Conservation (phyloP, 2,888 invertebrate genomes). For the Leptogaster cylindrica region DNA sequence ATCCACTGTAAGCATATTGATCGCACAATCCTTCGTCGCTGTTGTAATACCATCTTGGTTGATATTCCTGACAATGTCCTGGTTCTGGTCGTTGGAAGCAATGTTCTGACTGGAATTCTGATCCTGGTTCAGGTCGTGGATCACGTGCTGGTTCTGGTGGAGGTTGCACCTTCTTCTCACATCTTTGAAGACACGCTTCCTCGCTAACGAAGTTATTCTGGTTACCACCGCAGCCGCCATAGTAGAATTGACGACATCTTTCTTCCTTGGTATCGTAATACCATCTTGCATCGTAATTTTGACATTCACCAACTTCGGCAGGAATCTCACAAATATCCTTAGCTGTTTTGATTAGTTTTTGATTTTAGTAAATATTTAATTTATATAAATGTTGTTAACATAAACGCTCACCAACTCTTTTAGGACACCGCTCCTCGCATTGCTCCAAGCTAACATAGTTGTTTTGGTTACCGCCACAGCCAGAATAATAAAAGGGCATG, state of each 20-base stretch:
- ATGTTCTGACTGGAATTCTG: conserved; percentile 40
- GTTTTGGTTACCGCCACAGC: conserved; percentile 90
- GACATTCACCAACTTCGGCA: conserved; percentile 78
- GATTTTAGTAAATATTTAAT: too few relatives aligned
- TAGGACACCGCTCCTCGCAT: conserved; percentile 80
- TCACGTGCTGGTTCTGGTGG: conserved; percentile 8
- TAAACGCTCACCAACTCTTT: conserved; percentile 73
- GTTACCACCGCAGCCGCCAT: conserved; percentile 92
- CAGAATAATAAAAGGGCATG: conserved; percentile 91
- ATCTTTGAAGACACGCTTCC: conserved; percentile 71
- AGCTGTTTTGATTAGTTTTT: too few relatives aligned
- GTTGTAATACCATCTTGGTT: conserved; percentile 76
- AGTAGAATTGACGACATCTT: conserved; percentile 81
- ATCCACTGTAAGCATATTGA: conserved; percentile 81
- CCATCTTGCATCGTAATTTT: conserved; percentile 77
- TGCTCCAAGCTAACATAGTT: conserved; percentile 76
- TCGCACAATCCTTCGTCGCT: conserved; percentile 74
- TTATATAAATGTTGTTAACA: too few relatives aligned
- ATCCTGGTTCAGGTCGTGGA: conserved; percentile 40
- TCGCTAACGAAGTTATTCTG: conserved; percentile 80
- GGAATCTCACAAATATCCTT: conserved; percentile 78
- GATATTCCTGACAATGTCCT: conserved; percentile 71
- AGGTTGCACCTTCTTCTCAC: conserved; percentile 64
- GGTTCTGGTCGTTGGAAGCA: conserved; percentile 72
- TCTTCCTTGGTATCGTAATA: conserved; percentile 80